Evolutionary conservation across 2,113 vertebrate species (phyloP).

Genomic region (Narcine bancroftii): DNA sequence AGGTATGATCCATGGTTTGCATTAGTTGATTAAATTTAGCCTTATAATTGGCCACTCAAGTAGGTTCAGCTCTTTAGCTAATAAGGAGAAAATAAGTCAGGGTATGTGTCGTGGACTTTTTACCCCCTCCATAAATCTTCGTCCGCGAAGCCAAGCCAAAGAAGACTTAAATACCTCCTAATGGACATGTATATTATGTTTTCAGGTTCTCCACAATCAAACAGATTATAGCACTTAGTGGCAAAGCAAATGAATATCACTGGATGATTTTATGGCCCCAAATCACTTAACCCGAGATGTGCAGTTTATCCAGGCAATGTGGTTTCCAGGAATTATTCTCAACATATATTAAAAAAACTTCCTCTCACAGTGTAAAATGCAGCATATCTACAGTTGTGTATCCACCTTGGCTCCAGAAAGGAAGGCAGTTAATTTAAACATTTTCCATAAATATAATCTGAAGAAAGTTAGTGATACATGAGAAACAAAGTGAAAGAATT

Average conservation of each 20-base stretch:
- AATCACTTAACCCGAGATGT: background rate
- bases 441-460: background rate
- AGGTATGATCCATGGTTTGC: background rate
- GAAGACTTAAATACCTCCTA: background rate
- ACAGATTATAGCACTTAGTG: background rate
- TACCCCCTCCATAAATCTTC: too few relatives aligned
- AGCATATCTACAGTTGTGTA: background rate
- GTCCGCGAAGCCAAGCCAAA: too few relatives aligned
- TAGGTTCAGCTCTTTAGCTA: background rate
- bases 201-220: background rate
- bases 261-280: background rate
- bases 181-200: background rate
- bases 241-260: background rate
- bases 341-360: background rate
- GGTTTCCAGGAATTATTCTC: background rate
- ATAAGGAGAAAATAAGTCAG: background rate
- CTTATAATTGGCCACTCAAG: background rate
- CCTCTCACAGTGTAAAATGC: background rate
- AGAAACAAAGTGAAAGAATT: background rate
- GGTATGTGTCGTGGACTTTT: background rate
- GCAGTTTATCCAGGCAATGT: background rate
- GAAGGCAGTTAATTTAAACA: background rate
- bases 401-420: background rate
- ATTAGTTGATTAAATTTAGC: background rate
- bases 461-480: background rate